Percentiles rank a stretch among this genome's conserved stretches.
These are phyloP conservation scores for Puntigrus tetrazona DNA, from an alignment of 2,113 vertebrate species.

Conservation along the genomic window DNA sequence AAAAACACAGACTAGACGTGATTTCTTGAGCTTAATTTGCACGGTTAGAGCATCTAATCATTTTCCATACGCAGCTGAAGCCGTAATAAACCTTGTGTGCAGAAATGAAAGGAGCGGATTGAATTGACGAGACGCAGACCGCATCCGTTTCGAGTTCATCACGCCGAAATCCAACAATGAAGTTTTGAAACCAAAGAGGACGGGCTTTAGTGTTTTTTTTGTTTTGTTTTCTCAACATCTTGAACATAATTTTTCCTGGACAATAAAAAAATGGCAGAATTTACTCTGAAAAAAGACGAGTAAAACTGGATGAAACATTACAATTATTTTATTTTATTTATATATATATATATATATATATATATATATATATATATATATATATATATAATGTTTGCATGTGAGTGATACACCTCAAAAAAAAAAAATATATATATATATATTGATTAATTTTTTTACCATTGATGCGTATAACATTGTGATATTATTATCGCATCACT, in stretches of 20 bases:
- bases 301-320: too few species aligned
- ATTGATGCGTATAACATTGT: too few species aligned
- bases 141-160: not conserved
- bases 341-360: too few species aligned
- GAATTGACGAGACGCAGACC: not conserved
- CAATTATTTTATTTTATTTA: too few species aligned
- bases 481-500: too few species aligned
- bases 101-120: not conserved
- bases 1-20: not conserved
- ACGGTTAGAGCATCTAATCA: not conserved
- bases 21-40: not conserved
- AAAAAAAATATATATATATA: too few species aligned
- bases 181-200: not conserved
- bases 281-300: too few species aligned
- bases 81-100: not conserved
- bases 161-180: not conserved
- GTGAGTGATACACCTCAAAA: too few species aligned
- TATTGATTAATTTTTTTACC: too few species aligned
- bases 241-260: not conserved
- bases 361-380: too few species aligned
- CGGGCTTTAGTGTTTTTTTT: not conserved
- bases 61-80: not conserved
- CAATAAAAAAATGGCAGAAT: too few species aligned
- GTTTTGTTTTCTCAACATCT: not conserved
- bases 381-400: too few species aligned